Evolutionary conservation across 2,113 vertebrate genomes (phyloP).

Genomic region (Laticauda colubrina): DNA sequence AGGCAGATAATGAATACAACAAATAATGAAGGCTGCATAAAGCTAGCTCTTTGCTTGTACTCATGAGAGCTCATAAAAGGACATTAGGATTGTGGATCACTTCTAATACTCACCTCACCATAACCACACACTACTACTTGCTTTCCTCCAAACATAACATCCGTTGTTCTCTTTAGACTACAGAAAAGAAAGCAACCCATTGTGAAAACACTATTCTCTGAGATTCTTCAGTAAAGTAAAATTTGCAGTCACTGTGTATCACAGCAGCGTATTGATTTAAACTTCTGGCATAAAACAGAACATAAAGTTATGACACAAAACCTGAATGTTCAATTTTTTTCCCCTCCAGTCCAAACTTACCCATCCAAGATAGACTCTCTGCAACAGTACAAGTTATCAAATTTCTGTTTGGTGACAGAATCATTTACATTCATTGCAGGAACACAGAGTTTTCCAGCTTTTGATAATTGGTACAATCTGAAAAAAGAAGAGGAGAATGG

Average conservation of each 20-base stretch:
- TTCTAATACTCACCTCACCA: conserved; percentile 85
- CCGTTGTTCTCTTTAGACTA: conserved; percentile 97
- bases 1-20: background rate
- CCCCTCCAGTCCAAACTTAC: conserved; percentile 70
- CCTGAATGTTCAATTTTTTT: background rate
- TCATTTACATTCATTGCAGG: conserved; percentile 99
- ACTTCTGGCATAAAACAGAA: background rate
- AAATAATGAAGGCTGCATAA: conserved; percentile 9
- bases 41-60: background rate
- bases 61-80: conserved; percentile 8
- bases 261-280: background rate
- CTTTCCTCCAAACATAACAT: conserved; percentile 99
- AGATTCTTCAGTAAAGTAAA: background rate
- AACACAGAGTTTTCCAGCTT: conserved; percentile 95
- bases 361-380: conserved; percentile 97
- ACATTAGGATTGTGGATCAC: background rate
- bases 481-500: conserved; percentile 18
- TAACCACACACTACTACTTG: conserved; percentile 98
- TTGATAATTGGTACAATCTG: conserved; percentile 97
- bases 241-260: background rate
- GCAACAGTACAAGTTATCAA: conserved; percentile 98
- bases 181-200: conserved; percentile 58
- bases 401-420: conserved; percentile 99
- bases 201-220: conserved; percentile 28
- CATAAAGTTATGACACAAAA: background rate